phyloP scores from a whole-genome alignment of 2,888 invertebrate species.

The Tenthredo mesomela region DNA sequence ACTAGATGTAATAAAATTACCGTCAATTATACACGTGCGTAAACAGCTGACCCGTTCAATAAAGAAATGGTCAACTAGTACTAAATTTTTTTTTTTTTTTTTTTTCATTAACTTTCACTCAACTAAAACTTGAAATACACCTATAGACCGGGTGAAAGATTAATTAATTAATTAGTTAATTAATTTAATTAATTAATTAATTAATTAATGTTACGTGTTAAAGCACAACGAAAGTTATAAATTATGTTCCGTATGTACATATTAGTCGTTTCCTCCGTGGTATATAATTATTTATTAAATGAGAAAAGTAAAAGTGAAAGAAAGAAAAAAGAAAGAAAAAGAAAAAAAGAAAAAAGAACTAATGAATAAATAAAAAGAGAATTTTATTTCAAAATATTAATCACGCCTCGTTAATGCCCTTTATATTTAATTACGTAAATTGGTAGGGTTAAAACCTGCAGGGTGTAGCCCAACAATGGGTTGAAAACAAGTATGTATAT shows the following conservation, averaged over 20 bases:
- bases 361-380: background rate
- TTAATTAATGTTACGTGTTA: background rate
- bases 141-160: background rate
- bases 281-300: constrained; percentile 22
- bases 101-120: background rate
- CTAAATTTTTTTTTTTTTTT: background rate
- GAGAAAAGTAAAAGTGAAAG: background rate
- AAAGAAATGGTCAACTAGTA: background rate
- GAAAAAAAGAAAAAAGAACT: background rate
- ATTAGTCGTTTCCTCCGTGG: background rate
- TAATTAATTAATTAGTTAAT: constrained; percentile 7
- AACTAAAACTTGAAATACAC: background rate
- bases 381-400: constrained; percentile 11
- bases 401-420: constrained; percentile 20
- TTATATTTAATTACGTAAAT: constrained; percentile 42
- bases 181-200: constrained; percentile 14
- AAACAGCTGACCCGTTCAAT: background rate
- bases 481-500: background rate
- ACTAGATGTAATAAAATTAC: background rate
- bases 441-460: constrained; percentile 29
- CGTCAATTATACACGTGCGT: background rate
- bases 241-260: background rate
- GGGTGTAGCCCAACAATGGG: constrained; percentile 29
- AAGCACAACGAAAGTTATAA: background rate
- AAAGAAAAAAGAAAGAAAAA: background rate